These are phyloP conservation scores for Platyrinchus mystaceus DNA, from an alignment of 2,797 vertebrate species.

Conservation along the genomic window DNA sequence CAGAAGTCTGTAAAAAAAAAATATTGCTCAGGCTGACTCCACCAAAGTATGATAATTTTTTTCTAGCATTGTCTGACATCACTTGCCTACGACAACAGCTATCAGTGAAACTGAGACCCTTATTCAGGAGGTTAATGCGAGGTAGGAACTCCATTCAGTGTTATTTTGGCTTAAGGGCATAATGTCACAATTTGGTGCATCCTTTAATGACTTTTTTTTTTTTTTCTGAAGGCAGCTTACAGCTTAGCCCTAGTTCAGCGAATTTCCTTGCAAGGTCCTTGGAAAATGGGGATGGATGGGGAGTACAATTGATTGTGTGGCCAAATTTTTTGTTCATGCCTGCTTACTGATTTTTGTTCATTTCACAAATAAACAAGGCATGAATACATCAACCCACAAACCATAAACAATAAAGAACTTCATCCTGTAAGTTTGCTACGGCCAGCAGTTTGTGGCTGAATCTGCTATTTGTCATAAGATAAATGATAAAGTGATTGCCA, in stretches of 20 bases:
- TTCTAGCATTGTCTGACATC: conserved; percentile 43
- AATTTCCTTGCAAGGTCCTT: conserved; percentile 81
- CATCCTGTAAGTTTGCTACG: conserved; percentile 87
- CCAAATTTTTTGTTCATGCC: conserved; percentile 82
- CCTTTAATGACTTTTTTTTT: conserved; percentile 75
- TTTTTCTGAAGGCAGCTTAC: conserved; percentile 71
- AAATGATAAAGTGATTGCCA: conserved; percentile 87
- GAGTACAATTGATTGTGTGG: conserved; percentile 77
- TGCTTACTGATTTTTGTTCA: conserved; percentile 86
- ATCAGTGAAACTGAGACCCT: conserved; percentile 72
- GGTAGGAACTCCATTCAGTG: conserved; percentile 75
- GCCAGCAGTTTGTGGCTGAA: conserved; percentile 86
- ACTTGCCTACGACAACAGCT: conserved; percentile 67
- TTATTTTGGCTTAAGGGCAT: conserved; percentile 82
- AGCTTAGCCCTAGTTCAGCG: conserved; percentile 80
- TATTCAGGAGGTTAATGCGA: conserved; percentile 76
- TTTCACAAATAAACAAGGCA: conserved; percentile 89
- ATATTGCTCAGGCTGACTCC: conserved; percentile 7
- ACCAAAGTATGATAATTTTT: conserved; percentile 9
- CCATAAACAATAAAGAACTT: conserved; percentile 90
- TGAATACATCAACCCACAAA: conserved; percentile 87
- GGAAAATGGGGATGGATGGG: conserved; percentile 67
- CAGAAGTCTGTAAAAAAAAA: conserved; percentile 13
- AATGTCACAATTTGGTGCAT: conserved; percentile 84
- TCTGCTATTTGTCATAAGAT: conserved; percentile 88